Evolutionary conservation across 2,797 vertebrate genomes (phyloP).

Genomic region (Eospalax fontanierii): DNA sequence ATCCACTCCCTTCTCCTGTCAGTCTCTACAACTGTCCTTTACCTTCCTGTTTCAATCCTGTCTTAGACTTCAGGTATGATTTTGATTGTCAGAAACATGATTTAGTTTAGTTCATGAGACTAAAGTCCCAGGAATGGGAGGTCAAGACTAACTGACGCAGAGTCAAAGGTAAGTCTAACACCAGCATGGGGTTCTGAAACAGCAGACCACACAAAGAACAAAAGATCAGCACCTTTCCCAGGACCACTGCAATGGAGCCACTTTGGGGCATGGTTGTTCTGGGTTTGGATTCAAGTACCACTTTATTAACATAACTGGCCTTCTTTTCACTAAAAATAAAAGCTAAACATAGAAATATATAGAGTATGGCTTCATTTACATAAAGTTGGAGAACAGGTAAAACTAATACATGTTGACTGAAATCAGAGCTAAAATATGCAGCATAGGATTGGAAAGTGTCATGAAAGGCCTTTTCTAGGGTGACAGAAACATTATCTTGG

Average conservation of each 20-base stretch:
- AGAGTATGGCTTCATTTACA: constrained; percentile 10
- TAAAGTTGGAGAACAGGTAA: not conserved
- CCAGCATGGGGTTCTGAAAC: not conserved
- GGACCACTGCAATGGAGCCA: not conserved
- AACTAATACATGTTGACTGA: constrained; percentile 12
- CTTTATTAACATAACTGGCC: constrained; percentile 16
- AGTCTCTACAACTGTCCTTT: not conserved
- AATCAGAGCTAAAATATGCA: not conserved
- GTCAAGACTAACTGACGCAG: not conserved
- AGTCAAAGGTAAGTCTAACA: not conserved
- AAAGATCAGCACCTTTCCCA: not conserved
- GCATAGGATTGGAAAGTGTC: not conserved
- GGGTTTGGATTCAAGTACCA: constrained; percentile 15
- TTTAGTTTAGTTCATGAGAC: constrained; percentile 4
- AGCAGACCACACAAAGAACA: not conserved
- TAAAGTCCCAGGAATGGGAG: not conserved
- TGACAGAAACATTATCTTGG: not conserved
- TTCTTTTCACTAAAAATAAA: constrained; percentile 34
- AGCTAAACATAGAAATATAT: not conserved
- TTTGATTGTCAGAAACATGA: not conserved
- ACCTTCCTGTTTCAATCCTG: not conserved
- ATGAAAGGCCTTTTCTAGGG: not conserved
- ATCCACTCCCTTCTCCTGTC: not conserved
- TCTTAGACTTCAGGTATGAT: not conserved
- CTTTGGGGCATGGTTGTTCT: not conserved